Evolutionary conservation across 2,888 invertebrate species (phyloP).

Genomic region (Eupithecia insigniata): DNA sequence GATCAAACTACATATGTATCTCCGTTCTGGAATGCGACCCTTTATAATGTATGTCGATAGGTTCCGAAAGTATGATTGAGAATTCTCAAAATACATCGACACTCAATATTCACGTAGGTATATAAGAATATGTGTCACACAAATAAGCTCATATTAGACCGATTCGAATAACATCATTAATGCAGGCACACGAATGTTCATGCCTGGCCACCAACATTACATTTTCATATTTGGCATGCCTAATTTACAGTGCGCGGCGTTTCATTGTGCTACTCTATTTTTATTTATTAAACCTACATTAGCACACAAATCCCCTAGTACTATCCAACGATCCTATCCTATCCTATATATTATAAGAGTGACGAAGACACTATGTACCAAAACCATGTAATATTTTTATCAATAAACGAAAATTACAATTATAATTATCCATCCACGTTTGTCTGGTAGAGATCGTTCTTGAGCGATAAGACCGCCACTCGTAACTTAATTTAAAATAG

Average conservation of each 20-base stretch:
- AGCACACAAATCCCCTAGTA: too few species aligned
- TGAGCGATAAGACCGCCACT: too few species aligned
- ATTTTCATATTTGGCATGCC: constrained; percentile 61
- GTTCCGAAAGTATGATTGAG: constrained; percentile 9
- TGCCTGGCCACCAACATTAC: constrained; percentile 56
- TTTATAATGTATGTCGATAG: constrained; percentile 8
- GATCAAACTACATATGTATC: neutral
- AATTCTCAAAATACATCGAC: constrained; percentile 17
- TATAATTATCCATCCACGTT: too few species aligned
- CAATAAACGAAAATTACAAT: too few species aligned
- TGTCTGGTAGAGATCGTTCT: too few species aligned
- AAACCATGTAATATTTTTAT: too few species aligned
- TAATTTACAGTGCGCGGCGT: constrained; percentile 40
- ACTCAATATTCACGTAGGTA: constrained; percentile 30
- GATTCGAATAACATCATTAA: constrained; percentile 62
- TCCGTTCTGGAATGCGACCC: neutral
- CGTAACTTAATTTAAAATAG: too few species aligned
- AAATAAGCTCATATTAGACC: constrained; percentile 37
- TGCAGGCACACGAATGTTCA: constrained; percentile 69
- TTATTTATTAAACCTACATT: too few species aligned
- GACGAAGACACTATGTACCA: too few species aligned
- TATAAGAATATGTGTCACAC: constrained; percentile 35
- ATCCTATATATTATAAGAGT: too few species aligned
- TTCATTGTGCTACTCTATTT: neutral
- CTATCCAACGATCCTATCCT: too few species aligned